These are phyloP conservation scores for Bathynomus jamesi DNA, from an alignment of 1,140 invertebrate genomes.

Conservation along the genomic window DNA sequence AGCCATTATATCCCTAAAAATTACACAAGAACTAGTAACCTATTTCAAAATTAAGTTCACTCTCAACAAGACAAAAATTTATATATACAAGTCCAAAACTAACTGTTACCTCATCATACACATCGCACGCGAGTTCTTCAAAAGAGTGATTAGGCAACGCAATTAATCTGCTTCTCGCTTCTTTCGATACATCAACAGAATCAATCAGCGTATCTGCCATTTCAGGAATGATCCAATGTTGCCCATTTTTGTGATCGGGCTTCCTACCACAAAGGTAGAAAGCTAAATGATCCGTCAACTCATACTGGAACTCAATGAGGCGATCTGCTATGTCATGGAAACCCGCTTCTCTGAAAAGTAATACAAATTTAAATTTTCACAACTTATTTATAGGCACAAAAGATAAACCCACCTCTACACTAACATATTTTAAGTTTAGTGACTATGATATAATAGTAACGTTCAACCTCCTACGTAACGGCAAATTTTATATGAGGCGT, in stretches of 20 bases:
- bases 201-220: conserved; percentile 72
- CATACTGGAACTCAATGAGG: conserved; percentile 82
- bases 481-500: no score
- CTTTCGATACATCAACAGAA: conserved; percentile 25
- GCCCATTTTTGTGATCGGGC: conserved; percentile 71
- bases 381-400: not conserved
- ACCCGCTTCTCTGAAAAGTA: conserved; percentile 57
- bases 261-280: conserved; percentile 76
- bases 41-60: not conserved
- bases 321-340: conserved; percentile 74
- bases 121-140: conserved; percentile 91
- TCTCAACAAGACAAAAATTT: not conserved
- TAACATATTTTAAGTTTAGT: no score
- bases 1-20: not conserved
- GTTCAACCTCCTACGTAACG: no score
- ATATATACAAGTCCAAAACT: not conserved
- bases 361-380: conserved; percentile 35
- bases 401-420: no score
- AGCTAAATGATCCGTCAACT: conserved; percentile 85
- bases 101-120: conserved; percentile 73
- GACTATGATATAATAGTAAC: no score
- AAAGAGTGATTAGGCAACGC: conserved; percentile 83
- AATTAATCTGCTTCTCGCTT: conserved; percentile 39
- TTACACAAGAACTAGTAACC: not conserved
- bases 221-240: conserved; percentile 78